phyloP scores from a whole-genome alignment of 2,113 vertebrate genomes.

The Halcyon senegalensis region DNA sequence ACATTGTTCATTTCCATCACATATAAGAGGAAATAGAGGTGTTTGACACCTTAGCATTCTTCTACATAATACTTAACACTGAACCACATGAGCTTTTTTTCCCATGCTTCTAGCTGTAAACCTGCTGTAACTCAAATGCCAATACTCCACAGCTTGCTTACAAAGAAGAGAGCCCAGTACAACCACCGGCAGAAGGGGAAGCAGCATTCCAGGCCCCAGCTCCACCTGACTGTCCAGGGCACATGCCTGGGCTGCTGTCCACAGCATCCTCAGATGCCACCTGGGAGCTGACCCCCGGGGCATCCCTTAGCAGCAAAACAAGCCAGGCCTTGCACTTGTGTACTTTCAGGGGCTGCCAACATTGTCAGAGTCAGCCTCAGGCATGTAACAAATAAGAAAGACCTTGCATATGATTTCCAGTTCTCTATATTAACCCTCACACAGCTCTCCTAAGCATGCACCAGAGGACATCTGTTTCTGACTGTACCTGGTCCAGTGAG shows the following conservation, averaged over 20 bases:
- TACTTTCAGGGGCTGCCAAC: not conserved
- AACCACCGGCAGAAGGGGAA: not conserved
- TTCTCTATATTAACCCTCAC: not conserved
- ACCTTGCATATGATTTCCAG: not conserved
- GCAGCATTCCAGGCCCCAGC: not conserved
- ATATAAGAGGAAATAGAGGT: not conserved
- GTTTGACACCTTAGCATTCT: not conserved
- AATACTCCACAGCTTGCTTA: not conserved
- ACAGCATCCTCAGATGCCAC: not conserved
- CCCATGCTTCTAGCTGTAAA: not conserved
- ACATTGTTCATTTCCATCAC: not conserved
- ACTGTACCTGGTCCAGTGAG: not conserved
- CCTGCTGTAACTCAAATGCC: not conserved
- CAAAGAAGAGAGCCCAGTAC: not conserved
- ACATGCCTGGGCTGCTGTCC: rapidly evolving
- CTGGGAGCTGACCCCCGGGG: not conserved
- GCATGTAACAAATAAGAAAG: not conserved
- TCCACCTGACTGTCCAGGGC: not conserved
- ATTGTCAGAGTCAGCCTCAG: not conserved
- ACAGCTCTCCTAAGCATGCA: not conserved
- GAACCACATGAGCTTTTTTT: not conserved
- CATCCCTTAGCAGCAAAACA: not conserved
- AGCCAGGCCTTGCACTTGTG: not conserved
- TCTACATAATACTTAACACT: not conserved
- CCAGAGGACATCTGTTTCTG: not conserved